Percentiles rank a stretch among this genome's conserved stretches.
phyloP scores from a whole-genome alignment of 2,113 vertebrate genomes.

The Pterocles gutturalis region DNA sequence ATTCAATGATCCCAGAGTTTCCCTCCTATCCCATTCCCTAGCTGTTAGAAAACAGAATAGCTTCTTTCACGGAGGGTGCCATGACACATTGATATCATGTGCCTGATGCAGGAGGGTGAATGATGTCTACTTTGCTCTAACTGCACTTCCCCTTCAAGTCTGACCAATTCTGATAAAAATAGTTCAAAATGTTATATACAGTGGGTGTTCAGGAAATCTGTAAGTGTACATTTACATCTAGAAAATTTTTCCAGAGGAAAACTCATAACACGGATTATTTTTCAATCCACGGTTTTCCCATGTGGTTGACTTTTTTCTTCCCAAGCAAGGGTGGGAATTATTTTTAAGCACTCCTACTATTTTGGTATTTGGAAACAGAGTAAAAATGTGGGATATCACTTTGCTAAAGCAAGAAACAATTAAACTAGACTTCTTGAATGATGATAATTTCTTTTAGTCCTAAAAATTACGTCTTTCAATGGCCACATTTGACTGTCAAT shows the following conservation, averaged over 20 bases:
- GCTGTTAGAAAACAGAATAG: background rate
- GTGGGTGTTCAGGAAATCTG: background rate
- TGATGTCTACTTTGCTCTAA: background rate
- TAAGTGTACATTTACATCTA: background rate
- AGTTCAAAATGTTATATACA: background rate
- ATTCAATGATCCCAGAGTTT: background rate
- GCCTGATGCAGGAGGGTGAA: background rate
- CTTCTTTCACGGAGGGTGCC: background rate
- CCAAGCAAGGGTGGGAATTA: background rate
- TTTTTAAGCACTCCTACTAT: background rate
- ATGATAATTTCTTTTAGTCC: background rate
- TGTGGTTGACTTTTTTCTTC: background rate
- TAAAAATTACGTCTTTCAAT: background rate
- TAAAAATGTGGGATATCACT: background rate
- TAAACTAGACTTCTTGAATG: background rate
- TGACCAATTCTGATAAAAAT: background rate
- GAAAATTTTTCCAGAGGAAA: background rate
- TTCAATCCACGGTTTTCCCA: background rate
- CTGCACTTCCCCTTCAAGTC: background rate
- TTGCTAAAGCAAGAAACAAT: background rate
- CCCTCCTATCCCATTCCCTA: background rate
- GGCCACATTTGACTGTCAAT: background rate
- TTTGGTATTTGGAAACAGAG: background rate
- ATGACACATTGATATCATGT: rapidly evolving
- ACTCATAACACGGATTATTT: background rate